phyloP scores from a whole-genome alignment of 1,140 invertebrate genomes.

The Formica selysi region DNA sequence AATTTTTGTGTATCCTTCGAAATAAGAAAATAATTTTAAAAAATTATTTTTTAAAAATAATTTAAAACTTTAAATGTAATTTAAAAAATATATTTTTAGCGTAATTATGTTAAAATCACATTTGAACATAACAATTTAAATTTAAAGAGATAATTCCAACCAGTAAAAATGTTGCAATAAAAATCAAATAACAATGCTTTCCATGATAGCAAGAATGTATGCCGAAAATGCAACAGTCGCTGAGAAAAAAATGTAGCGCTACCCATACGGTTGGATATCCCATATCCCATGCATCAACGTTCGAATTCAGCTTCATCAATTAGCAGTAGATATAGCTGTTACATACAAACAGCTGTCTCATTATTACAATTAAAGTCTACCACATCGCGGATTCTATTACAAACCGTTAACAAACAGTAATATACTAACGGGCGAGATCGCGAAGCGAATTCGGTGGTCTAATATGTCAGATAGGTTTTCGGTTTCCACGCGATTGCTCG shows the following conservation, averaged over 20 bases:
- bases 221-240: neutral
- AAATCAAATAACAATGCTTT: neutral
- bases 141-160: neutral
- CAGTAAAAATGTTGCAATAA: neutral
- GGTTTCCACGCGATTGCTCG: conserved; percentile 70
- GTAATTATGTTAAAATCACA: too few relatives aligned
- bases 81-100: too few relatives aligned
- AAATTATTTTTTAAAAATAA: too few relatives aligned
- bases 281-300: neutral
- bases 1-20: neutral
- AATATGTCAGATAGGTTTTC: conserved; percentile 74
- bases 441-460: conserved; percentile 37
- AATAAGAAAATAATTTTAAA: neutral
- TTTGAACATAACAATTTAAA: neutral
- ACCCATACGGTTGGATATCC: neutral
- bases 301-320: conserved; percentile 62
- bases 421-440: conserved; percentile 33
- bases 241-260: neutral
- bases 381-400: conserved; percentile 39
- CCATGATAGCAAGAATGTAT: neutral
- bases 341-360: conserved; percentile 2
- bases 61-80: too few relatives aligned
- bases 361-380: conserved; percentile 52
- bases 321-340: conserved; percentile 34
- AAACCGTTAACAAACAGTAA: conserved; percentile 55